A percentile compares a stretch with the other conserved stretches of the same genome.
These are phyloP conservation scores for Austrolebias charrua DNA, from an alignment of 2,797 vertebrate genomes.

Conservation along the genomic window DNA sequence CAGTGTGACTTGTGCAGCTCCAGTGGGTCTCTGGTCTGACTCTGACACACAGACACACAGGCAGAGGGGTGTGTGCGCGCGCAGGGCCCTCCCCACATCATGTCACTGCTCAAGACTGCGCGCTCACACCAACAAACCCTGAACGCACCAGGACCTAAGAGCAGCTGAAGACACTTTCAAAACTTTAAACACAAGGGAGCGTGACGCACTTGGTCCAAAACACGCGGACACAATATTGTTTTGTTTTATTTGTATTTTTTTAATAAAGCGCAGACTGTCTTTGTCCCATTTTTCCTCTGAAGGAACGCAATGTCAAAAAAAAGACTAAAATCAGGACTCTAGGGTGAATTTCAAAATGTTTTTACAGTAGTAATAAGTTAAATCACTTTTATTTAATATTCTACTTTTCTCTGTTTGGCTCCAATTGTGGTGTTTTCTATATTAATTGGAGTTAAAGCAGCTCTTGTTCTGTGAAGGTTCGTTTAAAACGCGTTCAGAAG, in stretches of 20 bases:
- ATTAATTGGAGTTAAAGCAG: not conserved
- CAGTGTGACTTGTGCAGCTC: constrained; percentile 47
- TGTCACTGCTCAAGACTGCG: constrained; percentile 40
- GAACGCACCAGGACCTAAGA: constrained; percentile 4
- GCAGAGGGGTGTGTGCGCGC: constrained; percentile 75
- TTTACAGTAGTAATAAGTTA: not conserved
- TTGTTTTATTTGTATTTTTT: no score
- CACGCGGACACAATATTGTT: not conserved
- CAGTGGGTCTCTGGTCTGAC: constrained; percentile 70
- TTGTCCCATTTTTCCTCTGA: no score
- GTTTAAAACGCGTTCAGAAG: not conserved
- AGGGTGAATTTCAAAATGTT: not conserved
- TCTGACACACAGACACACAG: constrained; percentile 70
- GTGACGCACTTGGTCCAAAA: not conserved
- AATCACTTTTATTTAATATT: not conserved
- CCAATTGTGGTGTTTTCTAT: no score
- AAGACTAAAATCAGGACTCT: not conserved
- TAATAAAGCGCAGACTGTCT: no score
- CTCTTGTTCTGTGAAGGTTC: constrained; percentile 7
- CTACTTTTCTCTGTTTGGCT: not conserved
- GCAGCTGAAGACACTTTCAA: constrained; percentile 10
- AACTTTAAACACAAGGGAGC: not conserved
- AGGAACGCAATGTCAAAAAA: not conserved
- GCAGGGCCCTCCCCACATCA: constrained; percentile 69
- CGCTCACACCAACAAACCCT: constrained; percentile 47